Conservation (phyloP, 1,140 invertebrate species). For the Trachelipus rathkii region DNA sequence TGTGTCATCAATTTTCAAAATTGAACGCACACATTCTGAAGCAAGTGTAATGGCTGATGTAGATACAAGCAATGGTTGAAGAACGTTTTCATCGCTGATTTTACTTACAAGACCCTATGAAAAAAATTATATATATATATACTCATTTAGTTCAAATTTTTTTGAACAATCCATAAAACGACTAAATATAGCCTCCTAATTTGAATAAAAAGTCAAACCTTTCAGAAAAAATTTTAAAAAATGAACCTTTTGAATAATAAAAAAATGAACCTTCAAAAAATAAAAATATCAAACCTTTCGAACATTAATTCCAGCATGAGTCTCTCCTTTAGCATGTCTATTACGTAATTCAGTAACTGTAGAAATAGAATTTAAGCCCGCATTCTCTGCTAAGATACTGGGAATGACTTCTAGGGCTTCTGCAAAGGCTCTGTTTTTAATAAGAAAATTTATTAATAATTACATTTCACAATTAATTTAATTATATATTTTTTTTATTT, state of each 20-base stretch:
- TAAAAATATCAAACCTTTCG: too few species aligned
- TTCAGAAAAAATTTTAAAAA: too few species aligned
- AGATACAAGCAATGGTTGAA: slow-evolving; percentile 94
- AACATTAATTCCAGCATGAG: slow-evolving; percentile 86
- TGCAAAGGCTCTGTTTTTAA: slow-evolving; percentile 71
- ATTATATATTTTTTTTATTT: neutral
- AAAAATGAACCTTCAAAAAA: too few species aligned
- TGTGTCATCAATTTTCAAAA: slow-evolving; percentile 99
- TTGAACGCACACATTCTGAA: slow-evolving; percentile 93
- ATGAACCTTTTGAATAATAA: too few species aligned
- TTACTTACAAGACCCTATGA: slow-evolving; percentile 82
- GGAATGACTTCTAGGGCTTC: slow-evolving; percentile 96
- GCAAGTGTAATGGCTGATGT: slow-evolving; percentile 89
- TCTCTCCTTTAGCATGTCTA: slow-evolving; percentile 78
- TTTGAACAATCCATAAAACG: too few species aligned
- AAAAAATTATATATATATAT: slow-evolving; percentile 30
- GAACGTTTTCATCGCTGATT: slow-evolving; percentile 94
- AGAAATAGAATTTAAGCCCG: slow-evolving; percentile 93
- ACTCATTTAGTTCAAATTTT: slow-evolving; percentile 1
- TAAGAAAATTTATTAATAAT: neutral
- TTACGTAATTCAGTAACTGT: slow-evolving; percentile 96
- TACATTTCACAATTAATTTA: neutral
- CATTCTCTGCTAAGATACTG: slow-evolving; percentile 97
- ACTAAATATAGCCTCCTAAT: neutral
- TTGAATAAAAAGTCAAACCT: too few species aligned